These are phyloP conservation scores for Leptodactylus fuscus DNA, from an alignment of 2,113 vertebrate species.

Conservation along the genomic window DNA sequence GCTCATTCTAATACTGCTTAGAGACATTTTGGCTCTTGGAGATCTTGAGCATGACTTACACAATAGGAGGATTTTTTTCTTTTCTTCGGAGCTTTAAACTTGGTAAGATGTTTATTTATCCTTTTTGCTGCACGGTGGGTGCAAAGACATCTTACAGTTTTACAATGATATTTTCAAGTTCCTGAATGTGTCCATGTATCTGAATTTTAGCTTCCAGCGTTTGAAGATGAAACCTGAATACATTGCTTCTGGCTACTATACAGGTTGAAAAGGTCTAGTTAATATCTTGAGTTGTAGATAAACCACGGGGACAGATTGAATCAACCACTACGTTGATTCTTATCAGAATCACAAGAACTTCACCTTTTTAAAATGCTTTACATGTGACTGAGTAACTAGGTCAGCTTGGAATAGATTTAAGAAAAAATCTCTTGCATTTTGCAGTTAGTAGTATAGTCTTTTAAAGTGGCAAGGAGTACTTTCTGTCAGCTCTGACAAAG, in stretches of 20 bases:
- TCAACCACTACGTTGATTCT: neutral
- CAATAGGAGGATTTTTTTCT: too few relatives aligned
- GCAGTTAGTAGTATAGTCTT: neutral
- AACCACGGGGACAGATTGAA: neutral
- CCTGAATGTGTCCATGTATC: neutral
- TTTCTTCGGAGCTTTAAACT: too few relatives aligned
- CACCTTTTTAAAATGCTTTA: neutral
- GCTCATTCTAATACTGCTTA: too few relatives aligned
- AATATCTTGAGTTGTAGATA: neutral
- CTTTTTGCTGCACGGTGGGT: too few relatives aligned
- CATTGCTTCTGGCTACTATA: neutral
- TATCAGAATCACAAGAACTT: neutral
- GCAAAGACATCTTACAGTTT: neutral
- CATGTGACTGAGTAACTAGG: conserved; percentile 14
- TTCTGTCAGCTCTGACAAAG: neutral
- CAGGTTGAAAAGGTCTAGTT: neutral
- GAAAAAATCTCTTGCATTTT: neutral
- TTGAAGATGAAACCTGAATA: neutral
- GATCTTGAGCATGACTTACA: too few relatives aligned
- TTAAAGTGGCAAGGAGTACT: neutral
- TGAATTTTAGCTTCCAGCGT: neutral
- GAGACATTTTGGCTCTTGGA: too few relatives aligned
- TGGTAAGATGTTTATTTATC: too few relatives aligned
- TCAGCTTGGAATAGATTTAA: neutral
- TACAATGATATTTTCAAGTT: neutral